A percentile compares a stretch with the other conserved stretches of the same genome.
These are phyloP conservation scores for Epizoanthus fatuus DNA, from an alignment of 92 coral and sea anemone genomes.

Conservation along the genomic window DNA sequence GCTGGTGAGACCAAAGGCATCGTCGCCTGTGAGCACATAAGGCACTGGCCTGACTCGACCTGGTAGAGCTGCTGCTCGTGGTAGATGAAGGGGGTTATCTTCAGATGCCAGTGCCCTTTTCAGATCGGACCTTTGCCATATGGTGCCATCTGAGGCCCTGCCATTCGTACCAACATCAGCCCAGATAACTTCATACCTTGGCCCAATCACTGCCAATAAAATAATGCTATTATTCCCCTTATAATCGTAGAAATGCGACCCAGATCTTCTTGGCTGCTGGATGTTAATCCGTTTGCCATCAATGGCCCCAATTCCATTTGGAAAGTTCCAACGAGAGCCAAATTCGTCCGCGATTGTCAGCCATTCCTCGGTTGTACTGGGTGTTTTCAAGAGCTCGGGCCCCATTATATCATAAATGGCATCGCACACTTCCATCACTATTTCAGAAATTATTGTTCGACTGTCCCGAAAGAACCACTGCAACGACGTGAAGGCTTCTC, in stretches of 20 bases:
- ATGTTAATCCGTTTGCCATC: constrained; percentile 65
- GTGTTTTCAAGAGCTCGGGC: constrained; percentile 3
- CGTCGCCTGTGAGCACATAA: constrained; percentile 49
- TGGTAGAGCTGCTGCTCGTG: constrained; percentile 37
- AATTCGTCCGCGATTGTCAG: background rate
- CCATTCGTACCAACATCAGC: constrained; percentile 76
- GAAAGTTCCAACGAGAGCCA: constrained; percentile 50
- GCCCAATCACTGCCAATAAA: constrained; percentile 62
- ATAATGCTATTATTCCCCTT: constrained; percentile 61
- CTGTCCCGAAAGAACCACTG: constrained; percentile 37
- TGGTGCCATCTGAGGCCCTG: constrained; percentile 49
- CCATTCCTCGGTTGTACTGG: constrained; percentile 4
- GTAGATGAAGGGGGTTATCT: constrained; percentile 35
- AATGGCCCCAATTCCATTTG: constrained; percentile 74
- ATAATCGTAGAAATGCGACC: constrained; percentile 66
- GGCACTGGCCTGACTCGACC: constrained; percentile 48
- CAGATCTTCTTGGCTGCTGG: constrained; percentile 61
- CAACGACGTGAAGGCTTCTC: constrained; percentile 37
- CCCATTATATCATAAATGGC: background rate
- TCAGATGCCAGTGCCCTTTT: constrained; percentile 4
- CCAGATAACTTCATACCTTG: constrained; percentile 55
- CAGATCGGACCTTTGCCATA: constrained; percentile 51
- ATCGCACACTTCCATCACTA: constrained; percentile 25
- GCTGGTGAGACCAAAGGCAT: constrained; percentile 54
- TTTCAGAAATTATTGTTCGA: constrained; percentile 28